Percentiles rank a stretch among this genome's conserved stretches.
Conservation (phyloP, 2,113 vertebrate species). For the Trichechus manatus region DNA sequence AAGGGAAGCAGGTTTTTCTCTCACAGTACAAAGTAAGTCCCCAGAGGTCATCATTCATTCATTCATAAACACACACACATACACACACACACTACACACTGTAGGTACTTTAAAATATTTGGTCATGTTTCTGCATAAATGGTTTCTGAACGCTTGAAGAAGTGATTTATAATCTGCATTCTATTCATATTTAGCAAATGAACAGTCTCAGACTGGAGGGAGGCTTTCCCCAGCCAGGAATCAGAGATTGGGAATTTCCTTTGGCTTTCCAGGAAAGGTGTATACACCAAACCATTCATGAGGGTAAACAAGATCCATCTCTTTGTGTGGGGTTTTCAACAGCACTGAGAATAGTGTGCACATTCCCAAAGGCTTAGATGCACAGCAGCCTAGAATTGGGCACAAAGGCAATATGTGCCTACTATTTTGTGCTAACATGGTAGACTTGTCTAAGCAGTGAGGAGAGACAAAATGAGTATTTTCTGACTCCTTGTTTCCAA, state of each 20-base stretch:
- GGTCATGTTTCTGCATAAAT: not conserved
- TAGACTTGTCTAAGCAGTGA: conserved; percentile 33
- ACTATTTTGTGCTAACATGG: conserved; percentile 49
- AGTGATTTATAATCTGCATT: conserved; percentile 19
- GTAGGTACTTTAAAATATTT: conserved; percentile 18
- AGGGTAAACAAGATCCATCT: conserved; percentile 50
- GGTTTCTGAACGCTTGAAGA: conserved; percentile 1
- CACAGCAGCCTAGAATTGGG: conserved; percentile 56
- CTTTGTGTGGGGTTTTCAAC: conserved; percentile 65
- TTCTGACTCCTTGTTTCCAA: conserved; percentile 59
- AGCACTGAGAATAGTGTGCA: conserved; percentile 60
- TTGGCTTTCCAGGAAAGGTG: conserved; percentile 52
- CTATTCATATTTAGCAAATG: conserved; percentile 16
- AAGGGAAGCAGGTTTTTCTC: conserved; percentile 57
- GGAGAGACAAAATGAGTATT: conserved; percentile 66
- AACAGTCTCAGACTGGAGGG: not conserved
- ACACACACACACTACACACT: not conserved
- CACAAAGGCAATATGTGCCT: conserved; percentile 66
- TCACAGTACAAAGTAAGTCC: too few relatives aligned
- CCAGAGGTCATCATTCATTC: conserved; percentile 9
- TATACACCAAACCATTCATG: conserved; percentile 40
- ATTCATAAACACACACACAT: not conserved
- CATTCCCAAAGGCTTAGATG: conserved; percentile 61
- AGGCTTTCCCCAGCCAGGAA: conserved; percentile 42
- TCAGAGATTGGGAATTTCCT: conserved; percentile 31